Percentiles rank a stretch among this genome's conserved stretches.
Conservation (phyloP, 2,797 vertebrate genomes). For the Hypotaenidia okinawae region DNA sequence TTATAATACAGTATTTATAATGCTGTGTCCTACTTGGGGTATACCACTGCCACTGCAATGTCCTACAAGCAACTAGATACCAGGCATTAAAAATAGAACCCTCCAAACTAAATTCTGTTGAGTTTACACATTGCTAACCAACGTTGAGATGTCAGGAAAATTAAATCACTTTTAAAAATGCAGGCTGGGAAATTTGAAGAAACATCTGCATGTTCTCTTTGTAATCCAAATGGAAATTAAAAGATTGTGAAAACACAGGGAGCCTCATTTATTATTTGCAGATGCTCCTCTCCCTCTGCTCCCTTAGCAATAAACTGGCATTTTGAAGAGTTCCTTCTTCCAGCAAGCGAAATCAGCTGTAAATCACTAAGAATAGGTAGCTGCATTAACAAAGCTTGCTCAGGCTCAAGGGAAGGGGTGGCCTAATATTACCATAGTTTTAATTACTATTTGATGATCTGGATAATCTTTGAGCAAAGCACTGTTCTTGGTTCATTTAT, state of each 20-base stretch:
- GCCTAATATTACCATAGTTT: neutral
- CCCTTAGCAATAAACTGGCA: constrained; percentile 34
- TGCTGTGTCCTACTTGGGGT: neutral
- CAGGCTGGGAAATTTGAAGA: neutral
- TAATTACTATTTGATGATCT: constrained; percentile 29
- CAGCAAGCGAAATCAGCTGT: neutral
- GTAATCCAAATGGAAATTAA: constrained; percentile 23
- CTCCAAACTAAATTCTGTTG: neutral
- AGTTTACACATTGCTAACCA: neutral
- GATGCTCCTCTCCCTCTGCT: neutral
- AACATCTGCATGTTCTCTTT: constrained; percentile 2
- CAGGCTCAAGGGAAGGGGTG: neutral
- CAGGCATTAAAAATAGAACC: neutral
- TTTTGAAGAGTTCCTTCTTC: constrained; percentile 21
- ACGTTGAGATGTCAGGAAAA: neutral
- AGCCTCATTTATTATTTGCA: constrained; percentile 18
- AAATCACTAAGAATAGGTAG: neutral
- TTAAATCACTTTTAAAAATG: neutral
- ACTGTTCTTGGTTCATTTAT: neutral
- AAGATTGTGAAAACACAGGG: neutral
- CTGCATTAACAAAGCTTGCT: constrained; percentile 18
- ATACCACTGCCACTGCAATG: neutral
- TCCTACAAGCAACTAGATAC: neutral
- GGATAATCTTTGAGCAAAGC: constrained; percentile 19
- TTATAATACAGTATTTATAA: neutral